phyloP scores from a whole-genome alignment of 2,888 invertebrate species.

The Microplitis deprimator region DNA sequence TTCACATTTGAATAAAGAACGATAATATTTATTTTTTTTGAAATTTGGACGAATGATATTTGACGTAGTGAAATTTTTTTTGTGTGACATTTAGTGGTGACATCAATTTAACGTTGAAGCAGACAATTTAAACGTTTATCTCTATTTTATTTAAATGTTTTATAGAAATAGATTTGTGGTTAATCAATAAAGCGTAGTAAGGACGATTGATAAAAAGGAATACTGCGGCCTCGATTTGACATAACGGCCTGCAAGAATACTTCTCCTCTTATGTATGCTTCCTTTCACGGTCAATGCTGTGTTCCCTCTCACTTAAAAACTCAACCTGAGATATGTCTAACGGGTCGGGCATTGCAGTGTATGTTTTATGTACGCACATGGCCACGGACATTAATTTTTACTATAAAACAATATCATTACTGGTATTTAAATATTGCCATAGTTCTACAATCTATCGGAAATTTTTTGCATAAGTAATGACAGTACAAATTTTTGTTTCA shows the following conservation, averaged over 20 bases:
- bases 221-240: conserved; percentile 56
- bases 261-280: conserved; percentile 42
- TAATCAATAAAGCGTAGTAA: conserved; percentile 1
- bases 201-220: conserved; percentile 46
- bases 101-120: no score
- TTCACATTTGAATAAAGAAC: no score
- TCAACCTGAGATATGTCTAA: conserved; percentile 52
- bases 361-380: conserved; percentile 18
- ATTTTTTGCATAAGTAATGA: no score
- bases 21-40: no score
- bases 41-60: no score
- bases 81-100: no score
- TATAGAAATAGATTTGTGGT: background rate
- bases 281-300: conserved; percentile 37
- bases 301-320: conserved; percentile 19
- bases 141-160: background rate
- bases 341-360: conserved; percentile 48
- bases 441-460: no score
- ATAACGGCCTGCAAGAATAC: conserved; percentile 54
- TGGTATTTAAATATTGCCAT: no score
- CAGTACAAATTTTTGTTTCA: no score
- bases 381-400: no score
- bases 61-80: no score
- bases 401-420: no score
- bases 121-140: background rate